Percentiles rank a stretch among this genome's conserved stretches.
phyloP scores from a whole-genome alignment of 2,797 vertebrate genomes.

The Gallinago nigripennis region DNA sequence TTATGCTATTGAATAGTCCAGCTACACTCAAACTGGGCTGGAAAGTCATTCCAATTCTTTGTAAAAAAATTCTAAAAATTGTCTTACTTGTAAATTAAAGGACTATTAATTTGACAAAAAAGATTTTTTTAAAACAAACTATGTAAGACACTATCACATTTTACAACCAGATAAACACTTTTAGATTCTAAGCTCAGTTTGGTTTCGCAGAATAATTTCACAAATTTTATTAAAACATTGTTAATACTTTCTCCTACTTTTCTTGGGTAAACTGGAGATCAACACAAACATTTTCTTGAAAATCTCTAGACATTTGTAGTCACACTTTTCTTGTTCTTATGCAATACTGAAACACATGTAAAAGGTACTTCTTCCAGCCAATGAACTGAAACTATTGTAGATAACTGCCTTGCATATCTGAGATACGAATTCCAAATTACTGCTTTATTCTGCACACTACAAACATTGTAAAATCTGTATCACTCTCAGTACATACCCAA shows the following conservation, averaged over 20 bases:
- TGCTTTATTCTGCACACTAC: not conserved
- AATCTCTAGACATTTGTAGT: not conserved
- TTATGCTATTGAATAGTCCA: not conserved
- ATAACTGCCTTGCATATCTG: not conserved
- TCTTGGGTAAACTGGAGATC: not conserved
- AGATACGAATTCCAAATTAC: not conserved
- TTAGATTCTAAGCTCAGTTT: not conserved
- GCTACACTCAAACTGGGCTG: not conserved
- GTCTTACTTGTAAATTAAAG: not conserved
- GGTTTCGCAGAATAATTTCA: not conserved
- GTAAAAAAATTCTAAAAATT: not conserved
- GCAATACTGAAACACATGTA: not conserved
- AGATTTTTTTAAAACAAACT: not conserved
- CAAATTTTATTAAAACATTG: not conserved
- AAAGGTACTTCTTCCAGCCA: not conserved
- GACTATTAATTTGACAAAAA: not conserved
- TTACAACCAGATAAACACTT: not conserved
- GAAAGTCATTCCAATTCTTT: not conserved
- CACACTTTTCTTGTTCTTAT: not conserved
- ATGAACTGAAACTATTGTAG: not conserved
- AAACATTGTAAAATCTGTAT: not conserved
- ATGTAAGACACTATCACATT: not conserved
- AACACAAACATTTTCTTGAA: not conserved
- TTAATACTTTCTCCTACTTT: not conserved
- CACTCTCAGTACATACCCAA: not conserved